Evolutionary conservation across 2,888 invertebrate genomes (phyloP).

Genomic region (Nasonovia ribisnigri): DNA sequence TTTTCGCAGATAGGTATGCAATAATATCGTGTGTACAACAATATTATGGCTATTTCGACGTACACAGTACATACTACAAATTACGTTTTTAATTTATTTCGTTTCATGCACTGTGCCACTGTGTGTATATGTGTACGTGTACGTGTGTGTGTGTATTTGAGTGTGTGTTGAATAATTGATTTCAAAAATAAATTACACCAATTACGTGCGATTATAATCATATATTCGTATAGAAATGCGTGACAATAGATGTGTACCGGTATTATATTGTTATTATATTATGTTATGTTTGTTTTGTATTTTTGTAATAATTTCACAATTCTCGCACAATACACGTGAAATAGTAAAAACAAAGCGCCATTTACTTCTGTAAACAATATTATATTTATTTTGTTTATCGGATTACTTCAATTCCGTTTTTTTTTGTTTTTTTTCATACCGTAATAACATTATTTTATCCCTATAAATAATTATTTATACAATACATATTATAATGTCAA

Average conservation of each 20-base stretch:
- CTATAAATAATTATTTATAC: not conserved
- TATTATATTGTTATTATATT: not conserved
- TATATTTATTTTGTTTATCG: not conserved
- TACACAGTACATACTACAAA: not conserved
- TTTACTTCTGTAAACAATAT: slow-evolving; percentile 32
- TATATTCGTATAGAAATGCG: not conserved
- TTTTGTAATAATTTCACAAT: not conserved
- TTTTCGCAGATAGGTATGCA: not conserved
- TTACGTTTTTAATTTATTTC: slow-evolving; percentile 1
- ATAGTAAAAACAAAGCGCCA: slow-evolving; percentile 4
- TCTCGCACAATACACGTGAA: not conserved
- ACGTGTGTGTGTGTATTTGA: not conserved
- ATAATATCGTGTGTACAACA: not conserved
- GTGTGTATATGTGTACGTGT: not conserved
- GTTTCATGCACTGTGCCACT: not conserved
- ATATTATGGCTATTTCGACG: not conserved
- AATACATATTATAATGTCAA: not conserved
- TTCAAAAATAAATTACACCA: slow-evolving; percentile 26
- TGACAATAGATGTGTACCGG: not conserved
- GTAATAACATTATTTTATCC: not conserved
- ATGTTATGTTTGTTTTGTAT: not conserved
- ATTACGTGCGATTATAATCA: slow-evolving; percentile 16
- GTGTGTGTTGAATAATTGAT: slow-evolving; percentile 10
- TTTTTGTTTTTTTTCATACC: not conserved
- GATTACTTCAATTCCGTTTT: not conserved